A percentile compares a stretch with the other conserved stretches of the same genome.
These are phyloP conservation scores for Austrolebias charrua DNA, from an alignment of 2,797 vertebrate genomes.

Conservation along the genomic window DNA sequence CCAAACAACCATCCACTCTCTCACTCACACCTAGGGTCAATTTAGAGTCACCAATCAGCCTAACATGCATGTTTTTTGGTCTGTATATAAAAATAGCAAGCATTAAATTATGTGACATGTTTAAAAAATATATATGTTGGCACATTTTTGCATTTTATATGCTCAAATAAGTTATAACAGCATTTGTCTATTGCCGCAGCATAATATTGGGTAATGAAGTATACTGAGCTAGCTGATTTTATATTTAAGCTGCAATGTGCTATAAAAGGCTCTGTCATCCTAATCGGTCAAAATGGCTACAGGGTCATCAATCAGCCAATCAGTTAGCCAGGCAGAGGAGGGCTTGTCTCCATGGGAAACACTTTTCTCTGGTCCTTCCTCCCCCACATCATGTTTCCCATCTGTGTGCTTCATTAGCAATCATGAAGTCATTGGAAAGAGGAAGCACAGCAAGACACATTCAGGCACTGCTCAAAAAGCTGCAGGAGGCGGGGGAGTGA, in stretches of 20 bases:
- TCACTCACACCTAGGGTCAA: too few relatives aligned
- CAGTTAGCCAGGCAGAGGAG: constrained; percentile 45
- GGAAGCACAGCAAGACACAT: constrained; percentile 59
- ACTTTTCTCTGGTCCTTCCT: constrained; percentile 44
- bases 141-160: constrained; percentile 8
- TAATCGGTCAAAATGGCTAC: constrained; percentile 52
- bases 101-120: constrained; percentile 8
- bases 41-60: too few relatives aligned
- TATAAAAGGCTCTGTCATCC: constrained; percentile 54
- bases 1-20: too few relatives aligned
- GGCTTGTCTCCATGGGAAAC: constrained; percentile 62
- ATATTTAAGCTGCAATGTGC: constrained; percentile 31
- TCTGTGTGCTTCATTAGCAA: constrained; percentile 68
- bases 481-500: background rate
- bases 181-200: constrained; percentile 10
- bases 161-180: constrained; percentile 12
- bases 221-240: constrained; percentile 25
- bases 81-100: constrained; percentile 5
- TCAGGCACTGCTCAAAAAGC: constrained; percentile 50
- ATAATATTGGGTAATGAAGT: constrained; percentile 6
- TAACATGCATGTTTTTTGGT: too few relatives aligned
- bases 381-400: constrained; percentile 35
- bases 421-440: constrained; percentile 65
- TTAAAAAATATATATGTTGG: background rate
- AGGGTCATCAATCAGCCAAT: constrained; percentile 67